These are phyloP conservation scores for Chitala chitala DNA, from an alignment of 2,113 vertebrate species.

Conservation along the genomic window DNA sequence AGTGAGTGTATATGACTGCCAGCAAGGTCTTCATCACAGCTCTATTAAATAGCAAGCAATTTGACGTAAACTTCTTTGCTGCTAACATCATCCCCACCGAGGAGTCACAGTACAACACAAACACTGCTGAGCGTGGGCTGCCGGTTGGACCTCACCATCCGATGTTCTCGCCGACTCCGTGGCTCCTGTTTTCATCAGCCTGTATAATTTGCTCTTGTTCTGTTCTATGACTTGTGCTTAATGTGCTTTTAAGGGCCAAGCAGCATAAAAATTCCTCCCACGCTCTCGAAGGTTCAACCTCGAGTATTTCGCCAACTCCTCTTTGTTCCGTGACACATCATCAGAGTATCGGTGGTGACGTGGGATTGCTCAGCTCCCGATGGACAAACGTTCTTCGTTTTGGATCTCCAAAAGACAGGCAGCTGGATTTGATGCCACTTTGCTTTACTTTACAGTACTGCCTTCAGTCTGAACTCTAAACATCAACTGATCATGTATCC, in stretches of 20 bases:
- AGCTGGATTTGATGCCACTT: too few species aligned
- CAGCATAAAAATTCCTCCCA: constrained; percentile 1
- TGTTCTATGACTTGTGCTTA: constrained; percentile 27
- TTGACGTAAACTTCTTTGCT: not conserved
- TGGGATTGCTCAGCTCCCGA: too few species aligned
- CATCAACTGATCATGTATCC: too few species aligned
- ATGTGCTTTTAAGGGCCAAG: constrained; percentile 26
- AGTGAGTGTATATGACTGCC: not conserved
- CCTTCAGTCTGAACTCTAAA: too few species aligned
- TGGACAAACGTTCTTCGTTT: too few species aligned
- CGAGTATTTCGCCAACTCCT: not conserved
- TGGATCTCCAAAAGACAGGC: too few species aligned
- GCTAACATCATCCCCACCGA: constrained; percentile 1
- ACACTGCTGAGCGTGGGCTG: not conserved
- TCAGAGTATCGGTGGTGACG: too few species aligned
- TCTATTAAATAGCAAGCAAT: not conserved
- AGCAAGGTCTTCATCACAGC: not conserved
- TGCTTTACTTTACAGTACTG: too few species aligned
- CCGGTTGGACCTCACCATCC: not conserved
- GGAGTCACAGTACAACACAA: not conserved
- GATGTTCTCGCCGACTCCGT: not conserved
- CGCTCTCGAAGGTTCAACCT: not conserved
- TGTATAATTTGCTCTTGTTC: constrained; percentile 33
- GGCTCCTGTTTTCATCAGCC: constrained; percentile 25
- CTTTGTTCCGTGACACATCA: not conserved